A percentile compares a stretch with the other conserved stretches of the same genome.
phyloP scores from a whole-genome alignment of 2,888 invertebrate genomes.

The Bombyx huttoni region DNA sequence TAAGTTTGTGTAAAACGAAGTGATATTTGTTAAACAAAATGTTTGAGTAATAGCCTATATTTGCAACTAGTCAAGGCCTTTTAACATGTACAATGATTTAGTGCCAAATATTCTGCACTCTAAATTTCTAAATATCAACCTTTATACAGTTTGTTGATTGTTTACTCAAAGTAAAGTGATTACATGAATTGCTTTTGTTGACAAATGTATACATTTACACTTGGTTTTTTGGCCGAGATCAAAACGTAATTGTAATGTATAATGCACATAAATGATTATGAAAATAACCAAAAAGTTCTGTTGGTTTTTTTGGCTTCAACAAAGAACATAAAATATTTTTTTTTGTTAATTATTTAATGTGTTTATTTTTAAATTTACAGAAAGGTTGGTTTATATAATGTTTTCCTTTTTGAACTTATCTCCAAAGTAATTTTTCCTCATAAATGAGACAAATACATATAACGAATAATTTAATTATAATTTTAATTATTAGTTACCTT shows the following conservation, averaged over 20 bases:
- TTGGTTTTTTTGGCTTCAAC: too few species aligned
- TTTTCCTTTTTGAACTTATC: too few species aligned
- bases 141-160: conserved; percentile 21
- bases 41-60: conserved; percentile 15
- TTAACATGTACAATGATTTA: conserved; percentile 22
- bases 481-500: not conserved
- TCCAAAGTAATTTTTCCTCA: too few species aligned
- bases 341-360: too few species aligned
- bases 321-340: too few species aligned
- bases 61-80: conserved; percentile 42
- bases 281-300: not conserved
- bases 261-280: not conserved
- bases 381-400: too few species aligned
- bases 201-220: conserved; percentile 7
- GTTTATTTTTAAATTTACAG: too few species aligned
- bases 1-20: conserved; percentile 23
- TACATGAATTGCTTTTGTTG: conserved; percentile 17
- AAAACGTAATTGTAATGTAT: not conserved
- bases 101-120: conserved; percentile 56
- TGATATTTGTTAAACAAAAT: conserved; percentile 30
- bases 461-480: too few species aligned
- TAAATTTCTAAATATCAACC: conserved; percentile 23
- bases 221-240: not conserved
- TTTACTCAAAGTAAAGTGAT: conserved; percentile 24
- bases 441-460: too few species aligned